Evolutionary conservation across 2,113 vertebrate genomes (phyloP).

Genomic region (Capreolus pygargus): DNA sequence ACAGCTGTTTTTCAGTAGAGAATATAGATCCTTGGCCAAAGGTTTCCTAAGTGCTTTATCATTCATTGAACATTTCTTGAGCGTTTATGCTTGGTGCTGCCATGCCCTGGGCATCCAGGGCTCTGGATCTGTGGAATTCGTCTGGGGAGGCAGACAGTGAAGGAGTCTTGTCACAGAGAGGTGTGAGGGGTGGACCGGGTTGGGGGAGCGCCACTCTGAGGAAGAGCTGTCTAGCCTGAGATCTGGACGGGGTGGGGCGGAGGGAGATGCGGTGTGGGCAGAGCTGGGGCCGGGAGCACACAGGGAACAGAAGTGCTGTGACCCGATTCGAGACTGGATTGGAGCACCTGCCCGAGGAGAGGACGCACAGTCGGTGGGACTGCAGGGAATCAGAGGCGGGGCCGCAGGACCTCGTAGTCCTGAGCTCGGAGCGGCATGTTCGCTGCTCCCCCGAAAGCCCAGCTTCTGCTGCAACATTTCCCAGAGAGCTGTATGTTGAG

Average conservation of each 20-base stretch:
- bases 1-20: background rate
- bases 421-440: background rate
- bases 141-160: background rate
- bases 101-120: background rate
- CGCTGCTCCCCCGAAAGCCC: background rate
- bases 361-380: background rate
- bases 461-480: background rate
- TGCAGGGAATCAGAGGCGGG: background rate
- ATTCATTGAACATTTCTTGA: background rate
- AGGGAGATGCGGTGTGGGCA: background rate
- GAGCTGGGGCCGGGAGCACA: background rate
- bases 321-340: background rate
- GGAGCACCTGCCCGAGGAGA: background rate
- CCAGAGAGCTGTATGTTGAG: background rate
- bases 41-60: background rate
- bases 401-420: no score
- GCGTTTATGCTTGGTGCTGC: no score
- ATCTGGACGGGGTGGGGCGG: background rate
- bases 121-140: rapidly evolving
- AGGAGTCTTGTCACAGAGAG: background rate
- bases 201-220: background rate
- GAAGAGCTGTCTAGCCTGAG: background rate
- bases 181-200: rapidly evolving
- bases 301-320: background rate
- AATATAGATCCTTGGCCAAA: no score